Conservation (phyloP, 2,797 vertebrate genomes). For the Selene dorsalis region DNA sequence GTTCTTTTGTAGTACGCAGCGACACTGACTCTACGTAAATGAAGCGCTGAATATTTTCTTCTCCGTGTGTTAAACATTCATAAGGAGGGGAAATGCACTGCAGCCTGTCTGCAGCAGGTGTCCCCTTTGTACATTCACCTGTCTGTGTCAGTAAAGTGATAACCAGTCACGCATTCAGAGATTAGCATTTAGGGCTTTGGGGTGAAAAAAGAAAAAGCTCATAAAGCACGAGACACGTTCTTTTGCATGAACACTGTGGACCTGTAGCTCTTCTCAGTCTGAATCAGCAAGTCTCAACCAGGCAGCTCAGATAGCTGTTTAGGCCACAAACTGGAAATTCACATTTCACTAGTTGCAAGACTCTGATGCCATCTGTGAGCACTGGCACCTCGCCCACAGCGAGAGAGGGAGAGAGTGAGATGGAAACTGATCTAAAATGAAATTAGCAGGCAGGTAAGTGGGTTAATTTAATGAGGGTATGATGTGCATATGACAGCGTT, state of each 20-base stretch:
- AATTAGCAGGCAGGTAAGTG: conserved; percentile 51
- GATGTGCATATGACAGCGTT: conserved; percentile 27
- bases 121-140: too few relatives aligned
- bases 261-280: conserved; percentile 50
- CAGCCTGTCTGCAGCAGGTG: too few relatives aligned
- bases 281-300: conserved; percentile 67
- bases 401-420: conserved; percentile 14
- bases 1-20: too few relatives aligned
- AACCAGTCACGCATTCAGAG: not conserved
- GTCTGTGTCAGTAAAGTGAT: not conserved
- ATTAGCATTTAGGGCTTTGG: not conserved
- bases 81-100: too few relatives aligned
- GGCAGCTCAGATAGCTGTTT: conserved; percentile 63
- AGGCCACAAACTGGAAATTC: conserved; percentile 69
- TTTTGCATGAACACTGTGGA: not conserved
- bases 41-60: too few relatives aligned
- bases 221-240: not conserved
- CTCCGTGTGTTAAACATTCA: too few relatives aligned
- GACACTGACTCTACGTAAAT: too few relatives aligned
- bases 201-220: not conserved
- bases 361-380: conserved; percentile 80
- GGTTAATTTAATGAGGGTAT: conserved; percentile 45
- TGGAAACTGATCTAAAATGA: conserved; percentile 16
- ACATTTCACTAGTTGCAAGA: conserved; percentile 75
- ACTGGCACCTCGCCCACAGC: conserved; percentile 70